Conservation (phyloP, 2,888 invertebrate species). For the Hypselothyrea guttata region DNA sequence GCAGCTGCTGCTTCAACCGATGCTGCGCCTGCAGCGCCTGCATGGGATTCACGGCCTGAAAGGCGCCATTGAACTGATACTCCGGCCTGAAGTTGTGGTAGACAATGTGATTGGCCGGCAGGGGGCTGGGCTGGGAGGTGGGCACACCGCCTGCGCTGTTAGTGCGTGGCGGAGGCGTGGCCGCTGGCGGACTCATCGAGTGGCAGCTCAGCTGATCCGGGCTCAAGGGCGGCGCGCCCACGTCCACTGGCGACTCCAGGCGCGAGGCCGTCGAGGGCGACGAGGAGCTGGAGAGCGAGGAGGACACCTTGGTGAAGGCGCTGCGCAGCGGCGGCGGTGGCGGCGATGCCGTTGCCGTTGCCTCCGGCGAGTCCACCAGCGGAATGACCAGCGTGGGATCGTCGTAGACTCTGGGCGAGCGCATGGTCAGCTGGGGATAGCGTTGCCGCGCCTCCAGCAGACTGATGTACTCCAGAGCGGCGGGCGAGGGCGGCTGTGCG, state of each 20-base stretch:
- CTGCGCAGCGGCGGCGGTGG: slow-evolving; percentile 84
- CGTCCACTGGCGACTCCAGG: slow-evolving; percentile 83
- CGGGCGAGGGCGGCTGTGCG: slow-evolving; percentile 69
- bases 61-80: slow-evolving; percentile 81
- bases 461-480: slow-evolving; percentile 74
- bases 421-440: slow-evolving; percentile 79
- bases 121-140: slow-evolving; percentile 34
- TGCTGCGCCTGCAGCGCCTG: slow-evolving; percentile 80
- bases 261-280: slow-evolving; percentile 66
- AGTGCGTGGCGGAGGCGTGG: slow-evolving; percentile 84
- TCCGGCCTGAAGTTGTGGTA: slow-evolving; percentile 82
- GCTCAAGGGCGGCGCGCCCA: slow-evolving; percentile 89
- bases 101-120: slow-evolving; percentile 81
- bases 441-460: slow-evolving; percentile 75
- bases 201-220: slow-evolving; percentile 90
- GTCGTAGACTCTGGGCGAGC: slow-evolving; percentile 80
- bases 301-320: slow-evolving; percentile 91
- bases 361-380: slow-evolving; percentile 74
- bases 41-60: slow-evolving; percentile 81
- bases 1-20: slow-evolving; percentile 80
- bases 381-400: slow-evolving; percentile 81
- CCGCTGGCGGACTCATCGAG: slow-evolving; percentile 89
- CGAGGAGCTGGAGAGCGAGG: slow-evolving; percentile 65
- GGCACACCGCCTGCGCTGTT: slow-evolving; percentile 58
- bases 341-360: slow-evolving; percentile 42